Evolutionary conservation across 1,140 invertebrate species (phyloP), one percentile per base, ranked within the genome.

Genomic region (Drosophila parabipectinata): DNA sequence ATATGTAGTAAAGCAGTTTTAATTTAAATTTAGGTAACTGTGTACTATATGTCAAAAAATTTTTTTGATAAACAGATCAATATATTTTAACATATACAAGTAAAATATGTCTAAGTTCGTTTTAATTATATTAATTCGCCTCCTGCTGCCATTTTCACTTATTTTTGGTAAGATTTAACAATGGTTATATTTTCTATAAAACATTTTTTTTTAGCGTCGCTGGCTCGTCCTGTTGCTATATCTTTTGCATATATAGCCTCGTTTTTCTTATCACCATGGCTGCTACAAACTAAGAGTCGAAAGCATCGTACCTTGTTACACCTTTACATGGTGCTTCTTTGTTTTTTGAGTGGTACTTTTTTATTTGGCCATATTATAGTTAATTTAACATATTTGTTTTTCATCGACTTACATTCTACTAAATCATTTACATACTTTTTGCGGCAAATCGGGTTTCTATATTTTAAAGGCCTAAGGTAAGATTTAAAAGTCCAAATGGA

Each of bases 201-300:
- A 44, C 3, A 5, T 12, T 18, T 9, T 14, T 9, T 8, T 51
- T 10, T 37, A 85, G 82, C 64, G 24, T 50, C 66, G 3, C 50
- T 81, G n/a, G 21, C 51, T 10, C 60, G 81, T 6, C 81, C 81
- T 9, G 69, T 75, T 39, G 73, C 10, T 2, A 47, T 85, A 44
- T 85, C 82, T 6, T 41, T 75, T 47, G 4, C 74, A 7, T 87
- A 85, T 28, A 45, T 82, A 0, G 0, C 60, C 4, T 56, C 78
- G 66, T 85, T 87, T 37, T 68, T 87, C 5, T 1, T 75, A 15
- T 72, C 78, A 4, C 82, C 82, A 1, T 85, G 78, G 82, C 26
- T 85, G 1, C 26, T 77, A 28, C 69, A 66, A 61, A 45, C 32
- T n/a, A 63, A 73, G 14, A 52, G 12, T 7, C 4, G 12, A 10